Base-by-base conservation (phyloP, 2,888 invertebrate species). In the Spatulosminthurus flaviceps region DNA sequence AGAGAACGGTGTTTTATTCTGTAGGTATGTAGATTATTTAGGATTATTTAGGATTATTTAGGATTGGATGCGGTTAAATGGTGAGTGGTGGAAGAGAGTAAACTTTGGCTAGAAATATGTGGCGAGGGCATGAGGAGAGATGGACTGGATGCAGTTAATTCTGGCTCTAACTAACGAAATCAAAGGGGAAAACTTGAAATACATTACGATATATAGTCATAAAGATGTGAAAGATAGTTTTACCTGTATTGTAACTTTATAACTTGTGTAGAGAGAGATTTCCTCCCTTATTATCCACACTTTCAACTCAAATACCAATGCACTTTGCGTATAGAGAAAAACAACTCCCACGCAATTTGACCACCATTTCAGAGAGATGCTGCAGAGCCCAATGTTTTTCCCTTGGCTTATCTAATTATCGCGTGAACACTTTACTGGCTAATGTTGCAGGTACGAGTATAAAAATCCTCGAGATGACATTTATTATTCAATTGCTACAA, bases 121-220 rank as follows among this genome's bases (percentile, higher is more conserved):
- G n/a, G n/a, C n/a, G n/a, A n/a, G n/a, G n/a, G n/a, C n/a, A n/a
- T n/a, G n/a, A n/a, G n/a, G n/a, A n/a, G n/a, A n/a, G n/a, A n/a
- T n/a, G n/a, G n/a, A n/a, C n/a, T n/a, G n/a, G n/a, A 51, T 51
- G 51, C 51, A 51, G 51, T n/a, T n/a, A n/a, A n/a, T n/a, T n/a
- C 51, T 51, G 19, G n/a, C 16, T 1, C 2, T 4, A 9, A 51
- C n/a, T 51, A 51, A 51, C 16, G 51, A 51, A 51, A n/a, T n/a
- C 51, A 51, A 19, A 51, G 34, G 51, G n/a, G 51, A 51, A 51
- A 51, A 51, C 51, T 51, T 51, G 51, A 51, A 51, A 19, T 51
- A 19, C n/a, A 13, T 19, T n/a, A 2, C 51, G n/a, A n/a, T 51
- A 51, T n/a, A 51, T n/a, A 19, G 51, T 51, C 51, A 51, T 16